Conservation (phyloP, 2,888 invertebrate genomes). For the Strigamia transsilvanica region DNA sequence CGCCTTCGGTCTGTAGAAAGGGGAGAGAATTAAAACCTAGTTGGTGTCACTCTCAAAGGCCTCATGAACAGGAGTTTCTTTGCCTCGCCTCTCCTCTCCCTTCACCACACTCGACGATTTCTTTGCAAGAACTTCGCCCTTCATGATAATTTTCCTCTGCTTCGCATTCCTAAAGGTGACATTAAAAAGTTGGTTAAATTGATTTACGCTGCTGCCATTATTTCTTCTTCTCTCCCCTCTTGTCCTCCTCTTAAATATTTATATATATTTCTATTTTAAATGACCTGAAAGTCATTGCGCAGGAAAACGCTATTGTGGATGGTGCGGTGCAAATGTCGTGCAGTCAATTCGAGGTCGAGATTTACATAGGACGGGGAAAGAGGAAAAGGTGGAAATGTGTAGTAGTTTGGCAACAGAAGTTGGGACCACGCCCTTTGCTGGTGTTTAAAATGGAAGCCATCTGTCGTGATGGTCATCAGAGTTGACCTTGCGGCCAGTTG, state of each 20-base stretch:
- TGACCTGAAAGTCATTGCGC: background rate
- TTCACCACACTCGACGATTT: background rate
- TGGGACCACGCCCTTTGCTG: conserved; percentile 48
- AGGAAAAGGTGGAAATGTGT: conserved; percentile 26
- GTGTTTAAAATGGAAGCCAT: conserved; percentile 35
- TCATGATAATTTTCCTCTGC: background rate
- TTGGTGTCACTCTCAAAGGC: conserved; percentile 45
- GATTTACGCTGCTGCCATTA: background rate
- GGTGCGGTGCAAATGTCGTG: background rate
- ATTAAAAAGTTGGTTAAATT: conserved; percentile 29
- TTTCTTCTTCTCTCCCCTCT: background rate
- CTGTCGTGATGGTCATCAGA: conserved; percentile 37
- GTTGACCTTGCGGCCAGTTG: conserved; percentile 41
- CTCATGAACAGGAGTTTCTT: conserved; percentile 28
- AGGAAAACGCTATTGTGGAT: background rate
- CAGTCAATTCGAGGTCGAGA: conserved; percentile 7
- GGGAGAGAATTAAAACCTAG: conserved; percentile 41
- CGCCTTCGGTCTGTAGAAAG: conserved; percentile 11
- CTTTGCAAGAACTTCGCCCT: background rate
- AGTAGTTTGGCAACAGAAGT: conserved; percentile 23
- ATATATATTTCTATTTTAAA: background rate
- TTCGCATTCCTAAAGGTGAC: conserved; percentile 5
- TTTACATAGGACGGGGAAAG: background rate
- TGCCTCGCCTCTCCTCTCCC: background rate
- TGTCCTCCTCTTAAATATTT: background rate